phyloP scores from a whole-genome alignment of 1,140 invertebrate species.

The Magallana angulata region DNA sequence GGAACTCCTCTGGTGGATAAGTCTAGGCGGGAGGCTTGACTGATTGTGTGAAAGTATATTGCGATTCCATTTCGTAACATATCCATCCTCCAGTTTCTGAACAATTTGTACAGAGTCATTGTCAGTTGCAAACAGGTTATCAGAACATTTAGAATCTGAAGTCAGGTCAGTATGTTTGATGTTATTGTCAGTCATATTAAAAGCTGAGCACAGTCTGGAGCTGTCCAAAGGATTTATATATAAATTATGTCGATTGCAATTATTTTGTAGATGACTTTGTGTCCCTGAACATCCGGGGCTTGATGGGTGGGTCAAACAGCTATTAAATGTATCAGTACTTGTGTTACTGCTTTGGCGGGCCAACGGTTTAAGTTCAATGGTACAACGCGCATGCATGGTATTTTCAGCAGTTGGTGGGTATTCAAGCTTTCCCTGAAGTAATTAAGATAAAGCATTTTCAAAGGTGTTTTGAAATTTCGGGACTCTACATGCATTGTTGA shows the following conservation, averaged over 20 bases:
- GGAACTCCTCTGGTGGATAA: slow-evolving; percentile 37
- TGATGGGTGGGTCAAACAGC: slow-evolving; percentile 94
- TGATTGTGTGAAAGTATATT: slow-evolving; percentile 59
- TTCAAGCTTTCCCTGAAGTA: slow-evolving; percentile 57
- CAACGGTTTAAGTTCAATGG: slow-evolving; percentile 87
- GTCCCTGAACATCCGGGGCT: slow-evolving; percentile 58
- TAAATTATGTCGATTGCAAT: slow-evolving; percentile 84
- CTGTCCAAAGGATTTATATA: slow-evolving; percentile 91
- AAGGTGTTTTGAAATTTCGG: too few species aligned
- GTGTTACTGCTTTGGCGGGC: slow-evolving; percentile 78
- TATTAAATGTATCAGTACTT: slow-evolving; percentile 94
- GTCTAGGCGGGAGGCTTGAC: not conserved
- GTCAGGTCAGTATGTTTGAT: slow-evolving; percentile 27
- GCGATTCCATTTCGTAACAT: slow-evolving; percentile 73
- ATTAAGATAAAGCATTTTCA: slow-evolving; percentile 21
- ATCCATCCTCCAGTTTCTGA: slow-evolving; percentile 73
- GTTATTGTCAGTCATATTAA: slow-evolving; percentile 47
- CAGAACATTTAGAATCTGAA: slow-evolving; percentile 1
- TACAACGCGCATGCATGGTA: slow-evolving; percentile 43
- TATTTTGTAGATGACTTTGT: slow-evolving; percentile 27
- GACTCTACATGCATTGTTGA: too few species aligned
- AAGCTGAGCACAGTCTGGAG: slow-evolving; percentile 72
- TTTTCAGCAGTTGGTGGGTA: slow-evolving; percentile 59
- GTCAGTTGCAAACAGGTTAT: slow-evolving; percentile 45
- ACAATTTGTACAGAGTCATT: slow-evolving; percentile 70